Conservation (phyloP, 2,888 invertebrate genomes). For the Eupithecia abbreviata region DNA sequence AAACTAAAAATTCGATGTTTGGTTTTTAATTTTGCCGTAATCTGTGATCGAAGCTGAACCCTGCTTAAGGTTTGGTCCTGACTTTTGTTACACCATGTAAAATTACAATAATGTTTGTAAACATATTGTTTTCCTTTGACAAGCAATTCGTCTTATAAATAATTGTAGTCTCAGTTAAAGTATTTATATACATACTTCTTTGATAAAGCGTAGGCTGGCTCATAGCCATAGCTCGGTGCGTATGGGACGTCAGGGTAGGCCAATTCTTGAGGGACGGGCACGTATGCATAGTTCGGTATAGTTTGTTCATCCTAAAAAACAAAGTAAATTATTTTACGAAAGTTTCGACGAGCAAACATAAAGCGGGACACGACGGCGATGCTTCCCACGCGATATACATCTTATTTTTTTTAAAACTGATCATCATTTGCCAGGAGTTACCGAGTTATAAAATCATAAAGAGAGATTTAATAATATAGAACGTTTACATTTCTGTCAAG, state of each 20-base stretch:
- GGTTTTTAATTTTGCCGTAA: too few species aligned
- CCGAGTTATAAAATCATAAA: not conserved
- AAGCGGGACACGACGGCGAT: not conserved
- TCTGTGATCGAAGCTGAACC: too few species aligned
- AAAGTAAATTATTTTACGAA: not conserved
- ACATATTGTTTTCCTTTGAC: not conserved
- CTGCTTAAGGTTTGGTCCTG: too few species aligned
- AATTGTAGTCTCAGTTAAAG: not conserved
- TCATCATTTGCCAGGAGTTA: not conserved
- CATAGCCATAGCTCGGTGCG: constrained; percentile 74
- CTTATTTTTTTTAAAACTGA: not conserved
- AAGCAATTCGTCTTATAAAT: not conserved
- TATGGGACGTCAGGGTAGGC: constrained; percentile 74
- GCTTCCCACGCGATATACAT: not conserved
- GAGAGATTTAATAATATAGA: not conserved
- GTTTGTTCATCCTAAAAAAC: constrained; percentile 61
- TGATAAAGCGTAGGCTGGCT: constrained; percentile 57
- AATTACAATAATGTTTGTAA: not conserved
- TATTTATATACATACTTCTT: constrained; percentile 57
- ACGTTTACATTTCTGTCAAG: not conserved
- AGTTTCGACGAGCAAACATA: not conserved
- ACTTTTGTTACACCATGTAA: too few species aligned
- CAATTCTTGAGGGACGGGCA: constrained; percentile 62
- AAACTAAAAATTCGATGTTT: too few species aligned
- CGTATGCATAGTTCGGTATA: constrained; percentile 61